Base-by-base conservation (phyloP, 2,797 vertebrate species). In the Serranus cabrilla region DNA sequence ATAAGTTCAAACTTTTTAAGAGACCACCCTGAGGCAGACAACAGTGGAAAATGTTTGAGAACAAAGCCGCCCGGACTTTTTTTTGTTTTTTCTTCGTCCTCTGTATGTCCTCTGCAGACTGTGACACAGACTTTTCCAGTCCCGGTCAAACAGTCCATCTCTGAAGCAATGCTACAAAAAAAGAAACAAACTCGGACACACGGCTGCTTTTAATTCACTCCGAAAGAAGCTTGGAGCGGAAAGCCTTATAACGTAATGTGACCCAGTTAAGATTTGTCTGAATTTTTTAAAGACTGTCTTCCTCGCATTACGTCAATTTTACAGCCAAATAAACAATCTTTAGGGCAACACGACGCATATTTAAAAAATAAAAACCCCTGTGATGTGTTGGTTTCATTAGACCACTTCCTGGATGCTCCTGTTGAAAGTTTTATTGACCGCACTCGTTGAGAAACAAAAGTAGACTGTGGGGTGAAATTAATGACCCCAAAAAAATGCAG, bases 171-270 rank as follows among this genome's bases (percentile, higher is more conserved):
- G 55, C 67, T n/a, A 66, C 55, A 68, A 52, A 73, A 81, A 73
- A 49, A 73, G 54, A 64, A 78, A 77, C 52, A 17, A 80, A 62
- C 60, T 84, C 59, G 66, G 87, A 88, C 81, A 79, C 52, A 61
- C 43, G 60, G 78, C 91, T 92, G 87, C 80, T 93, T 92, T 88
- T 81, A 90, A 90, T 92, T 87, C 71, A 63, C 42, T 58, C 71
- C 78, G 81, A 84, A 89, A 81, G 74, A 87, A 39, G 66, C 25
- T 63, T 59, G 75, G 63, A 78, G 86, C 54, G 82, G 87, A 89
- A 91, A 93, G 80, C 62, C 60, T 46, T 54, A 78, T 84, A 85
- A 89, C 89, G 81, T 92, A 86, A 94, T 92, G 82, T 91, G 88
- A 92, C 92, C 92, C 83, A 92, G 51, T 93, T 90, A 81, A 37